Percentiles rank a stretch among this genome's conserved stretches.
phyloP scores from a whole-genome alignment of 2,797 vertebrate genomes.

The Anabacerthia variegaticeps region DNA sequence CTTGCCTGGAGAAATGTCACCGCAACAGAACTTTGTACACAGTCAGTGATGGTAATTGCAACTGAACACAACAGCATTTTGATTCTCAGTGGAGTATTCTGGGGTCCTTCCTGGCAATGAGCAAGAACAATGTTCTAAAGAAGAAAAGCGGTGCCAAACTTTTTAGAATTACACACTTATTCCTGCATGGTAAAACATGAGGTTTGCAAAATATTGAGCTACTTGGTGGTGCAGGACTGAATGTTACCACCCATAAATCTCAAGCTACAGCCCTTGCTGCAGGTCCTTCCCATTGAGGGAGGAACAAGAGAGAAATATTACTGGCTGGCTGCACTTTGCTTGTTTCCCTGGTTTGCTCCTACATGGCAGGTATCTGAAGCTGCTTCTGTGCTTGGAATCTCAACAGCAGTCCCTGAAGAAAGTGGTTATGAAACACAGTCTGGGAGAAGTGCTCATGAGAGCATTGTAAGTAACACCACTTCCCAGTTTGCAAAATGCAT shows the following conservation, averaged over 20 bases:
- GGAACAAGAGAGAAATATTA: neutral
- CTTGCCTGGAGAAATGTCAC: neutral
- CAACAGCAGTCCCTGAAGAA: neutral
- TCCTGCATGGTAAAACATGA: neutral
- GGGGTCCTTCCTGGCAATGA: neutral
- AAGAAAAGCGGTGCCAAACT: neutral
- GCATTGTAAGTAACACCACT: neutral
- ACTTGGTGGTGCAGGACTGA: neutral
- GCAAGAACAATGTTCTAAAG: neutral
- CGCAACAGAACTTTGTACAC: neutral
- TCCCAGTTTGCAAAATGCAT: neutral
- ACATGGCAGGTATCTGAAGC: neutral
- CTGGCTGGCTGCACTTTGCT: neutral
- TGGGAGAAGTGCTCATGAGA: neutral
- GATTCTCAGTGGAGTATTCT: neutral
- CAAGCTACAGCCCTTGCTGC: neutral
- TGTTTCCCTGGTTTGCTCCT: neutral
- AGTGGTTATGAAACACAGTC: neutral
- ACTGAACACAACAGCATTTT: neutral
- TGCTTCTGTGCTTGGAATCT: neutral
- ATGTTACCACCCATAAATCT: neutral
- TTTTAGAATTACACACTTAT: neutral
- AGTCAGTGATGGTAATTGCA: neutral
- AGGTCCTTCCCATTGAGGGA: neutral
- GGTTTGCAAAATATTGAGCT: neutral